Conservation (phyloP, 2,113 vertebrate species). For the Albula goreensis region DNA sequence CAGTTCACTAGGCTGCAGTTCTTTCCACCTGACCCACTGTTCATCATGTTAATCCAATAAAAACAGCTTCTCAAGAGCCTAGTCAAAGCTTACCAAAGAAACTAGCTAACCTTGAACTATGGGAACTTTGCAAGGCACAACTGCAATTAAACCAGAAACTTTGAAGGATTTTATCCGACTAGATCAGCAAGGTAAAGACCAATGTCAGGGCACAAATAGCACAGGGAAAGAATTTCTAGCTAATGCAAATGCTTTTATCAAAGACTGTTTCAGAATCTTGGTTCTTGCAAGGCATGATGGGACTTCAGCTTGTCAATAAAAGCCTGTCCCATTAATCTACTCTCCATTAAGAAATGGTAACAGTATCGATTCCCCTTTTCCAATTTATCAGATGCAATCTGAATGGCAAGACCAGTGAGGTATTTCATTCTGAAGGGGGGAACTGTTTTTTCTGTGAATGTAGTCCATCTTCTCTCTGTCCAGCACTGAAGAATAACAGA, state of each 20-base stretch:
- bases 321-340: neutral
- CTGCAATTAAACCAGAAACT: neutral
- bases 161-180: neutral
- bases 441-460: neutral
- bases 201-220: neutral
- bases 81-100: constrained; percentile 11
- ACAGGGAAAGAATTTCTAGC: neutral
- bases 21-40: neutral
- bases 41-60: neutral
- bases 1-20: neutral
- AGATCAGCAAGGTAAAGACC: neutral
- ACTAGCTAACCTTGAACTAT: constrained; percentile 13
- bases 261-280: neutral
- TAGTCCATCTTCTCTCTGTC: neutral
- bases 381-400: neutral
- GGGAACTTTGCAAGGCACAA: neutral
- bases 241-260: neutral
- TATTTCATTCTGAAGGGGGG: neutral
- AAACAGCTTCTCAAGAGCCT: neutral
- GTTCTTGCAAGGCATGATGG: neutral
- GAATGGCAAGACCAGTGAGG: neutral
- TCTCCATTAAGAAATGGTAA: neutral
- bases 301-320: neutral
- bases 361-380: constrained; percentile 1
- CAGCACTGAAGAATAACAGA: neutral